Percentiles rank a stretch among this genome's conserved stretches.
These are phyloP conservation scores for Bombyx huttoni DNA, from an alignment of 2,888 invertebrate species.

Conservation along the genomic window DNA sequence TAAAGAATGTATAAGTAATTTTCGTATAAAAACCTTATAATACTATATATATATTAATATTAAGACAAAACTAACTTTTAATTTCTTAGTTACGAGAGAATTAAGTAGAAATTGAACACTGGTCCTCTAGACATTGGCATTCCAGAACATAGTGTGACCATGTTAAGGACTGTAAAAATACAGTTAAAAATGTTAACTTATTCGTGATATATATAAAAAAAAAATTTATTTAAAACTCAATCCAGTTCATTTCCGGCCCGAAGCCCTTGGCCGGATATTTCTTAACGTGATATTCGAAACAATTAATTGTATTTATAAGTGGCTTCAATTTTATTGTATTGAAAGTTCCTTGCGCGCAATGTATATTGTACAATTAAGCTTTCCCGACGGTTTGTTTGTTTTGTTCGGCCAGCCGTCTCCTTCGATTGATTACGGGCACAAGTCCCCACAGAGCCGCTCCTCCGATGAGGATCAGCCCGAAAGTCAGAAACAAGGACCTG, in stretches of 20 bases:
- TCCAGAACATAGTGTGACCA: not conserved
- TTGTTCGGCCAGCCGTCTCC: slow-evolving; percentile 26
- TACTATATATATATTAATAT: not conserved
- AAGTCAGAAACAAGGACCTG: slow-evolving; percentile 79
- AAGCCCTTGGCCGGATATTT: not conserved
- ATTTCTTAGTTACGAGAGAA: not conserved
- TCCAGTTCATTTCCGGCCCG: not conserved
- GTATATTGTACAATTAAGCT: slow-evolving; percentile 21
- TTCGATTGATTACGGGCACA: slow-evolving; percentile 77
- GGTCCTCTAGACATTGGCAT: not conserved
- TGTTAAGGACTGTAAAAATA: not conserved
- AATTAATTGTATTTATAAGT: not conserved
- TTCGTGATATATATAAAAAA: not conserved
- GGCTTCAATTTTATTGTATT: not conserved
- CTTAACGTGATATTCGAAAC: not conserved
- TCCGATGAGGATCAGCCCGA: slow-evolving; percentile 80
- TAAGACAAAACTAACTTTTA: not conserved
- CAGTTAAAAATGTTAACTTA: not conserved
- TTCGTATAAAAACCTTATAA: not conserved
- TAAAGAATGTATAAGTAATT: not conserved
- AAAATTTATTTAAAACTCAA: too few relatives aligned
- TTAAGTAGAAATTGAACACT: not conserved
- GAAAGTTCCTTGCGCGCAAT: not conserved
- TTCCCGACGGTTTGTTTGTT: slow-evolving; percentile 18
- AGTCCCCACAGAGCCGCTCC: slow-evolving; percentile 84